Percentiles rank a stretch among this genome's conserved stretches.
Evolutionary conservation across 53 echinoderm and acorn worm species (phyloP).

Genomic region (Hippasteria phrygiana): DNA sequence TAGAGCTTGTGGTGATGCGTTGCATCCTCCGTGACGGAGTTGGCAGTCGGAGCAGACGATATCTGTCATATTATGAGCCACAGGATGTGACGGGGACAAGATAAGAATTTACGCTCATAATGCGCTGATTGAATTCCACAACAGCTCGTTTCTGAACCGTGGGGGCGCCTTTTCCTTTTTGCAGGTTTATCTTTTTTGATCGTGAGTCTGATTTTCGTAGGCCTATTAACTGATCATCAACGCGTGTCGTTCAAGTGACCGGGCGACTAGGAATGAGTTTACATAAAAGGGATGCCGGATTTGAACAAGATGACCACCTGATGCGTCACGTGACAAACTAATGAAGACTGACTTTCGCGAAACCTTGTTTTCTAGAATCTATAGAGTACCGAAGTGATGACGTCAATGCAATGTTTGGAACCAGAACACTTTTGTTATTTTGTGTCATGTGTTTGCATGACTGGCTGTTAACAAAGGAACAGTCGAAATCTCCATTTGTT

Average conservation of each 20-base stretch:
- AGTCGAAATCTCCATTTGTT: too few relatives aligned
- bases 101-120: too few relatives aligned
- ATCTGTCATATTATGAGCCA: slow-evolving; percentile 45
- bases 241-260: background rate
- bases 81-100: slow-evolving; percentile 45
- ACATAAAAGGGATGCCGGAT: background rate
- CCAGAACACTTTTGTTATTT: too few relatives aligned
- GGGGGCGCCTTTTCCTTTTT: slow-evolving; percentile 33
- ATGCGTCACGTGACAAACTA: background rate
- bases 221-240: background rate
- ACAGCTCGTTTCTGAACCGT: slow-evolving; percentile 11
- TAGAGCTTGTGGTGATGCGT: background rate
- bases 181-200: background rate
- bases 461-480: too few relatives aligned
- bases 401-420: too few relatives aligned
- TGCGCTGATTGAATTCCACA: slow-evolving; percentile 15
- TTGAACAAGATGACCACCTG: background rate
- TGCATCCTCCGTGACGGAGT: slow-evolving; percentile 64
- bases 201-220: background rate
- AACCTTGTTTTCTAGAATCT: background rate
- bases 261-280: background rate
- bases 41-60: slow-evolving; percentile 60
- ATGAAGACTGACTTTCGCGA: background rate
- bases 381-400: too few relatives aligned
- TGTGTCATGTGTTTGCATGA: too few relatives aligned